These are phyloP conservation scores for Anoplophora glabripennis DNA, from an alignment of 1,140 invertebrate genomes.

Conservation along the genomic window DNA sequence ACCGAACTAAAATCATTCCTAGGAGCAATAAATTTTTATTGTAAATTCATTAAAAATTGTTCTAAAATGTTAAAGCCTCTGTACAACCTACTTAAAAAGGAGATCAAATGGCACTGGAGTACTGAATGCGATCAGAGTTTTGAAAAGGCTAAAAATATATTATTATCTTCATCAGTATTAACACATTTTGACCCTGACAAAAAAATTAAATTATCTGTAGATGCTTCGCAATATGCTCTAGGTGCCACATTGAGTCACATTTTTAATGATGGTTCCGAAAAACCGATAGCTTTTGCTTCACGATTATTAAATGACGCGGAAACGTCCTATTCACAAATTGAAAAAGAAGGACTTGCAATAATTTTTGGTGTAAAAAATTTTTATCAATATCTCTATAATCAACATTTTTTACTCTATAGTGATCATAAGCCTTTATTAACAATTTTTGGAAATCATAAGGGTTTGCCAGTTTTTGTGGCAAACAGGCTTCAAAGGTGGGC, in stretches of 20 bases:
- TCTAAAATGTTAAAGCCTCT: constrained; percentile 4
- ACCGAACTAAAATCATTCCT: constrained; percentile 12
- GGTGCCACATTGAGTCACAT: constrained; percentile 35
- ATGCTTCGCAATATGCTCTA: constrained; percentile 32
- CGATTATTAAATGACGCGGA: constrained; percentile 47
- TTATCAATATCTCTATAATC: constrained; percentile 46
- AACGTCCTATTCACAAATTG: constrained; percentile 33
- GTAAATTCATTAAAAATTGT: constrained; percentile 14
- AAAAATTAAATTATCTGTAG: constrained; percentile 18
- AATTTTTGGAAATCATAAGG: constrained; percentile 47
- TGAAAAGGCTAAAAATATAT: constrained; percentile 37
- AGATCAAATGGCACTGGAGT: constrained; percentile 23
- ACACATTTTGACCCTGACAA: constrained; percentile 29
- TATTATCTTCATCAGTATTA: constrained; percentile 29
- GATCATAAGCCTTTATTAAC: constrained; percentile 53
- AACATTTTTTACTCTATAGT: constrained; percentile 50
- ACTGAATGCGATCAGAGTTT: constrained; percentile 30
- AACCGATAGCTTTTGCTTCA: constrained; percentile 21
- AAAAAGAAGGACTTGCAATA: constrained; percentile 32
- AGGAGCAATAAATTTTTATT: constrained; percentile 12
- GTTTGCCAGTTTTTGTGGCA: constrained; percentile 37
- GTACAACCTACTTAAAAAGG: constrained; percentile 8
- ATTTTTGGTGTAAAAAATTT: constrained; percentile 38
- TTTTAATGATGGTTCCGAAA: constrained; percentile 8
- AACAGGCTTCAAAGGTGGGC: constrained; percentile 45